Conservation (phyloP, 2,888 invertebrate species). For the Cremastobaeus sp. region DNA sequence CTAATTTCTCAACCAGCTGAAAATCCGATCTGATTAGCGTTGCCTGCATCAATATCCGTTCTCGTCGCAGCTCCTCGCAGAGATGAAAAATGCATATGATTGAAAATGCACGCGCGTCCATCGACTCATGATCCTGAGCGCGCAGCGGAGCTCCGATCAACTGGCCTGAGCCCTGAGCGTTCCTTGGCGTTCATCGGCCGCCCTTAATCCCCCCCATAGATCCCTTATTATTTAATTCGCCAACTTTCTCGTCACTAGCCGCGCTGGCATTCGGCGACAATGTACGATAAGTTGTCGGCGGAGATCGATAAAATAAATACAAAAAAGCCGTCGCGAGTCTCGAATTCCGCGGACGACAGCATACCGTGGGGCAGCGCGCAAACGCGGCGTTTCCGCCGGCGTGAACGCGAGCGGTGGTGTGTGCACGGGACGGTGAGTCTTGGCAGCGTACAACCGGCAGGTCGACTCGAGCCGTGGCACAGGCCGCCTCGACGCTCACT, state of each 20-base stretch:
- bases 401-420: slow-evolving; percentile 53
- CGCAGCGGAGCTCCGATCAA: neutral
- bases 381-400: slow-evolving; percentile 39
- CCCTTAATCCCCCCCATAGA: slow-evolving; percentile 24
- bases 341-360: slow-evolving; percentile 35
- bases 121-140: too few relatives aligned
- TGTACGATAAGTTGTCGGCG: slow-evolving; percentile 51
- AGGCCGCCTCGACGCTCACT: slow-evolving; percentile 61
- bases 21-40: too few relatives aligned
- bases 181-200: too few relatives aligned
- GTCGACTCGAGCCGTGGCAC: slow-evolving; percentile 69
- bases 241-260: slow-evolving; percentile 6
- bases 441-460: slow-evolving; percentile 66
- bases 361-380: slow-evolving; percentile 26
- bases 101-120: neutral
- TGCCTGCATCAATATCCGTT: too few relatives aligned
- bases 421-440: slow-evolving; percentile 64
- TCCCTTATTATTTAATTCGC: slow-evolving; percentile 19
- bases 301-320: slow-evolving; percentile 54
- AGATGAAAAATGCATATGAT: neutral
- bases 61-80: neutral
- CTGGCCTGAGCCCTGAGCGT: neutral
- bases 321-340: slow-evolving; percentile 48
- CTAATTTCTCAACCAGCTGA: too few relatives aligned
- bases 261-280: slow-evolving; percentile 43